Evolutionary conservation across 2,113 vertebrate genomes (phyloP), one percentile per base, ranked within the genome.

Genomic region (Oenanthe melanoleuca): DNA sequence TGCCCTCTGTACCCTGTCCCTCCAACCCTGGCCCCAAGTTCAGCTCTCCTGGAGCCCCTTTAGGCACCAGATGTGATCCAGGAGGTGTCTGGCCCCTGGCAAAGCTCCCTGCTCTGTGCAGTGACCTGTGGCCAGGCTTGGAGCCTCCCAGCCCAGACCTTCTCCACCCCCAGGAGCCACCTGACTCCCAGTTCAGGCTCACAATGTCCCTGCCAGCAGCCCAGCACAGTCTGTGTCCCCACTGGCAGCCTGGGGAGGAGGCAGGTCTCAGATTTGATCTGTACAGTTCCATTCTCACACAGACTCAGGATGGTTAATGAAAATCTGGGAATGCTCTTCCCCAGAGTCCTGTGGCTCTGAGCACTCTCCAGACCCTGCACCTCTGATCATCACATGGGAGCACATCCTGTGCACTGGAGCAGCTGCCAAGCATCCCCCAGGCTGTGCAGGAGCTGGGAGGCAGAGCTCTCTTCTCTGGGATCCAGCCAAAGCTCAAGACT

Each of bases 11-110:
- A 50, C 59, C 22, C 47, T 49, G 49, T 26, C 25, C 25, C 49
- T 50, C 26, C 31, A 15, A 0, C 0, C 34, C 22, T 5, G 65
- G 66, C 50, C 12, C 50, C 31, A 0, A 6, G 7, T 4, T 4
- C 66, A 73, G 77, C 75, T 33, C 52, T 45, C 37, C 33, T 59
- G 50, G 44, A 80, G 86, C 44, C 18, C 57, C 52, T 52, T 13
- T 0, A 33, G 64, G 66, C 34, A 31, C 8, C 66, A 50, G 50
- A 10, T 37, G 7, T 42, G 59, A 37, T 2, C 42, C 34, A 14
- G 6, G 42, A n/a, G 42, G 5, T 26, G 25, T 29, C 10, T 40
- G 64, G 24, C 3, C 29, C n/a, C 34, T 34, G 70, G 60, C 34
- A 40, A 1, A 65, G 70, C 47, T 34, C 66, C 29, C 45, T 24